Percentiles rank a stretch among this genome's conserved stretches.
These are phyloP conservation scores for Temnothorax ravouxi DNA, from an alignment of 2,888 invertebrate species.

Conservation along the genomic window DNA sequence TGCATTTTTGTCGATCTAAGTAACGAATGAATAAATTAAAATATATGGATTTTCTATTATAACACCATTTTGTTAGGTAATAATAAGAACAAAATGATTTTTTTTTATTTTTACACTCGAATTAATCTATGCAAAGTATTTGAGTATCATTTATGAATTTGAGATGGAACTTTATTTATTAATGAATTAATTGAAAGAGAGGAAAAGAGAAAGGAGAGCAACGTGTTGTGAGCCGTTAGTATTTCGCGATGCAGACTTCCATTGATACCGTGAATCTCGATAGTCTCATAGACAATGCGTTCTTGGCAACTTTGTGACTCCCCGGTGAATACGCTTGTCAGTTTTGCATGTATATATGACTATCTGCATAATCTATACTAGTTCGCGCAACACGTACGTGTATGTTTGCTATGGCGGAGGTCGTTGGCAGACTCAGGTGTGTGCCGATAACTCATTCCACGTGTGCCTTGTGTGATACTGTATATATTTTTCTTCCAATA, in stretches of 20 bases:
- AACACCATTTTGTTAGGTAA: not conserved
- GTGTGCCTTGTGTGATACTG: not conserved
- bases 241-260: constrained; percentile 3
- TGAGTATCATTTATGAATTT: not conserved
- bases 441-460: constrained; percentile 49
- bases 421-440: constrained; percentile 51
- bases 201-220: not conserved
- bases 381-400: not conserved
- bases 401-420: not conserved
- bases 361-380: constrained; percentile 42
- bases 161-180: constrained; percentile 27
- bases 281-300: constrained; percentile 30
- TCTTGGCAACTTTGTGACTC: constrained; percentile 44
- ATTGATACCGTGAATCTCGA: constrained; percentile 38
- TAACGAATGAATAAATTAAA: constrained; percentile 6
- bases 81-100: not conserved
- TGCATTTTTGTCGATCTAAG: not conserved
- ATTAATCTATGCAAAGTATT: not conserved
- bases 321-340: constrained; percentile 42
- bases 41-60: not conserved
- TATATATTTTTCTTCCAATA: constrained; percentile 52
- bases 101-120: not conserved
- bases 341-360: constrained; percentile 29
- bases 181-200: not conserved
- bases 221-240: not conserved